phyloP scores from a whole-genome alignment of 2,797 vertebrate species.

The Schizothorax lantsangensis region DNA sequence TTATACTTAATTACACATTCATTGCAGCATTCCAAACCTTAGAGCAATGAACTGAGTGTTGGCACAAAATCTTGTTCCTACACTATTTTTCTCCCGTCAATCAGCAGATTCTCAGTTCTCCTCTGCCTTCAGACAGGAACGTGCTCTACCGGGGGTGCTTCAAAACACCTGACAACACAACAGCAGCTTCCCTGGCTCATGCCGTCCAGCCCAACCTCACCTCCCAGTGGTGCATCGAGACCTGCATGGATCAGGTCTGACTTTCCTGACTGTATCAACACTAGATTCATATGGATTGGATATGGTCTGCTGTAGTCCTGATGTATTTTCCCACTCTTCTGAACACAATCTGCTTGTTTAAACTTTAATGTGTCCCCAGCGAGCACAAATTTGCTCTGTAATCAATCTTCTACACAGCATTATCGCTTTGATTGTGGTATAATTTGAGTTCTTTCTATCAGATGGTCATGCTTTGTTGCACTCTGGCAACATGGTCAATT shows the following conservation, averaged over 20 bases:
- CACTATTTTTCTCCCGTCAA: not conserved
- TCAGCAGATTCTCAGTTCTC: not conserved
- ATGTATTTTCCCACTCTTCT: conserved; percentile 22
- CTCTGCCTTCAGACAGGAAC: conserved; percentile 78
- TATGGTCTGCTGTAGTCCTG: not conserved
- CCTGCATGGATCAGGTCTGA: conserved; percentile 83
- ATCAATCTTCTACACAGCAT: conserved; percentile 46
- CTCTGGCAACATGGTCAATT: conserved; percentile 51
- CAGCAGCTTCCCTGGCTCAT: conserved; percentile 81
- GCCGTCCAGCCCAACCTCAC: conserved; percentile 86
- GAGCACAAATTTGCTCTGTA: conserved; percentile 56
- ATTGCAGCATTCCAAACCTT: conserved; percentile 15
- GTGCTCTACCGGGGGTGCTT: conserved; percentile 92
- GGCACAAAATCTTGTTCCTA: not conserved
- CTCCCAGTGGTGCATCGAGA: conserved; percentile 89
- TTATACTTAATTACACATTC: conserved; percentile 24
- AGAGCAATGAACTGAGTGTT: conserved; percentile 20
- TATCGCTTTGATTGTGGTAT: conserved; percentile 41
- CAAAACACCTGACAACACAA: conserved; percentile 81
- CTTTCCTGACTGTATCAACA: not conserved
- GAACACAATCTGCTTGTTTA: conserved; percentile 56
- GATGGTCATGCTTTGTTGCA: conserved; percentile 44
- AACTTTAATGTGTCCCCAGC: conserved; percentile 54
- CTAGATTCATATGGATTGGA: conserved; percentile 42
- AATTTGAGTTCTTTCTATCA: conserved; percentile 42